phyloP scores from a whole-genome alignment of 2,888 invertebrate genomes.

The Harpalus rufipes region DNA sequence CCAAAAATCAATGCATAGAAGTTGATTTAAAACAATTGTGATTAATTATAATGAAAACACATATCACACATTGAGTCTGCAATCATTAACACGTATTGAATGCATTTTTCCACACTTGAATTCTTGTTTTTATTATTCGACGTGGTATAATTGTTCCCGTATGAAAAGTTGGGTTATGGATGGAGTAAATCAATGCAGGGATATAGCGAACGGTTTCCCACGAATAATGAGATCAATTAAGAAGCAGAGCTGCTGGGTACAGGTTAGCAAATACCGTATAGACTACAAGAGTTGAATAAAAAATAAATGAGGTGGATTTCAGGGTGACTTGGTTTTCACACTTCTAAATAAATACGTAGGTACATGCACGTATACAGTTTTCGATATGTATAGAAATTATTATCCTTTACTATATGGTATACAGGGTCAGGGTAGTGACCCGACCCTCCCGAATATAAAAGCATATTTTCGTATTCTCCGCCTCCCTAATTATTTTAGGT shows the following conservation, averaged over 20 bases:
- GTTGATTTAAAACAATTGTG: constrained; percentile 61
- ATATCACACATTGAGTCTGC: constrained; percentile 58
- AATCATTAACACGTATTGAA: constrained; percentile 64
- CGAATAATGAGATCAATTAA: constrained; percentile 64
- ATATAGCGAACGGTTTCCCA: constrained; percentile 49
- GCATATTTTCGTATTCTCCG: too few species aligned
- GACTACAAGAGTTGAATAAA: constrained; percentile 1
- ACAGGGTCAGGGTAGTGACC: too few species aligned
- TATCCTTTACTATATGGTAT: too few species aligned
- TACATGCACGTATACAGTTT: background rate
- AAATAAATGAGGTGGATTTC: constrained; percentile 26
- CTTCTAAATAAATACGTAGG: background rate
- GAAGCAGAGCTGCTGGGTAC: constrained; percentile 38
- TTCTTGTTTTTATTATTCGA: constrained; percentile 63
- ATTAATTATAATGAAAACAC: constrained; percentile 63
- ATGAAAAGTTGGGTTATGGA: constrained; percentile 56
- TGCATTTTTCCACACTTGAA: constrained; percentile 62
- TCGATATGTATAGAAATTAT: too few species aligned
- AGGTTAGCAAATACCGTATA: constrained; percentile 60
- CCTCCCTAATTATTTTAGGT: too few species aligned
- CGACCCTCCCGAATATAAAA: too few species aligned
- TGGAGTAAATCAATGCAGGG: constrained; percentile 54
- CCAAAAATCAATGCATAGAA: constrained; percentile 27
- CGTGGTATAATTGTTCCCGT: constrained; percentile 62
- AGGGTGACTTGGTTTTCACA: constrained; percentile 26